Evolutionary conservation across 2,797 vertebrate genomes (phyloP), one percentile per base, ranked within the genome.

Genomic region (Neomorphus geoffroyi): DNA sequence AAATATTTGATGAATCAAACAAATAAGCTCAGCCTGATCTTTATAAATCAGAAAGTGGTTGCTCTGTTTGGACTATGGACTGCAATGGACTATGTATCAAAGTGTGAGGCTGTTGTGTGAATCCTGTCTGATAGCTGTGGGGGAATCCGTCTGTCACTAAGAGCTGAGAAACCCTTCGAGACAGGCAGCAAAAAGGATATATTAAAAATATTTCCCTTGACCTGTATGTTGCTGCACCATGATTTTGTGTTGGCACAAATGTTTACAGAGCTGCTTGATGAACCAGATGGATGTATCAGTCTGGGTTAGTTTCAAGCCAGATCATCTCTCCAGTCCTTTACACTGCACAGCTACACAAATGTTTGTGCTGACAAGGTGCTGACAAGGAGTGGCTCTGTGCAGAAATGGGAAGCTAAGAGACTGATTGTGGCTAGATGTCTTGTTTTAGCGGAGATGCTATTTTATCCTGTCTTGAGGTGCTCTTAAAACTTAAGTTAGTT

Each of bases 181-280:
- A 17, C 13, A 35, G 35, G 13, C 13, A 71, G 43, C 18, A 53
- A 32, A 65, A 58, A 86, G 22, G 27, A 32, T 37, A 39, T 48
- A 58, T 48, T 85, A n/a, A 64, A 92, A 90, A 43, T 86, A 65
- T n/a, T 78, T 86, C 70, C 27, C n/a, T 78, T 23, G 11, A 35
- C 3, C 10, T 87, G 7, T 61, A 1, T 61, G 65, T 80, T 77
- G 21, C 37, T 0, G 0, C 1, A 0, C 9, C n/a, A 66, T 73
- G 23, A 23, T 89, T 73, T 73, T 80, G 21, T 67, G 50, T 41
- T 70, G 53, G 50, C 50, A 74, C 23, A 30, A 23, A 7, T 37
- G 37, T 80, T 80, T 46, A 21, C 24, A 2, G 48, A 54, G 43
- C 35, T n/a, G 4, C n/a, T 41, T 27, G 24, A 18, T 28, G 43